Evolutionary conservation across 2,888 invertebrate genomes (phyloP), one percentile per base, ranked within the genome.

Genomic region (Caenorhabditis virilis): DNA sequence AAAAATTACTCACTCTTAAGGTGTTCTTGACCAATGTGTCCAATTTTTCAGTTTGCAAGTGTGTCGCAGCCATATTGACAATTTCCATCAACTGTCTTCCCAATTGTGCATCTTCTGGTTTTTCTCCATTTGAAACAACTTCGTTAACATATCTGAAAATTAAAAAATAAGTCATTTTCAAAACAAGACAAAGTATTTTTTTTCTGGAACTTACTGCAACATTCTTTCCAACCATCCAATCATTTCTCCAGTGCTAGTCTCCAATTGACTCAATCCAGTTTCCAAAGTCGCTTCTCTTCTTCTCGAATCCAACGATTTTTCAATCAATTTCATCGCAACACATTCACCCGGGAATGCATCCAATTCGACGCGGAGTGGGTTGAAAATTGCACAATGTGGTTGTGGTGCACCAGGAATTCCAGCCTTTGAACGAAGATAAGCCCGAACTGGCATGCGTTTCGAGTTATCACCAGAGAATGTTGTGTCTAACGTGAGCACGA

Each of bases 401-500:
- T 82, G 89, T 89, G 84, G 92, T 91, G 73, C 93, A 69, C 90
- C 91, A 43, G 95, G 97, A 42, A 97, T 93, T 41, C 97, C 97
- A 64, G 95, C 88, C 67, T 91, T 89, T 13, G 93, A 91, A 84
- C 95, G 92, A 66, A 93, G 89, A 83, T 93, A 97, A 1, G 93
- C 95, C 78, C 93, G 91, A 72, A 97, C 88, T 2, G 91, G 93
- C 92, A 97, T 93, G 77, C 91, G 89, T 26, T 89, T 90, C 41
- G 91, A 90, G 56, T 71, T 69, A 15, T 74, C 73, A 5, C 41
- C 61, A 1, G 73, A 50, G 65, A 81, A 80, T 23, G 91, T 90
- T 4, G 95, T 95, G 85, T 98, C 97, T 53, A 98, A 89, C 15
- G 95, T 95, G 76, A 98, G 88, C 85, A 97, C 95, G 42, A 98